A percentile compares a stretch with the other conserved stretches of the same genome.
Evolutionary conservation across 2,797 vertebrate species (phyloP).

Genomic region (Megalops cyprinoides): DNA sequence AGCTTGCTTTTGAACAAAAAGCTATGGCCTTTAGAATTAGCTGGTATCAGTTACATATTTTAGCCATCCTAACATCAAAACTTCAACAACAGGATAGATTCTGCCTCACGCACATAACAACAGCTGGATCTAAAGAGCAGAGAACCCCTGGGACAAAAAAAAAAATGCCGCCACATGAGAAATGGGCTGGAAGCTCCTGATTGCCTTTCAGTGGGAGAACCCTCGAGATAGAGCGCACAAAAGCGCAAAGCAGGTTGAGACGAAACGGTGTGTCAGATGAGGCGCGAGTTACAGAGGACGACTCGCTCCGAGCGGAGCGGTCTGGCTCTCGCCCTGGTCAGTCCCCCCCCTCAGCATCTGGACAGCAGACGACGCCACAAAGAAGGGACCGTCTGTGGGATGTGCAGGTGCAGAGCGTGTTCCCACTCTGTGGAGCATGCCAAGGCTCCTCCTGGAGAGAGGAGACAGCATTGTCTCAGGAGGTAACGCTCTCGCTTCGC

Average conservation of each 20-base stretch:
- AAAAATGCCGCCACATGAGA: conserved; percentile 10
- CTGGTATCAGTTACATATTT: background rate
- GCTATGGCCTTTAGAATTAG: conserved; percentile 2
- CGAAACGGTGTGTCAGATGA: background rate
- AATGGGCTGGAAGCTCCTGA: background rate
- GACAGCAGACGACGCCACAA: too few relatives aligned
- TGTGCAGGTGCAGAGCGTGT: background rate
- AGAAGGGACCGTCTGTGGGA: too few relatives aligned
- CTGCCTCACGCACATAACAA: background rate
- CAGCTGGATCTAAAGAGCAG: background rate
- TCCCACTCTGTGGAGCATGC: conserved; percentile 10
- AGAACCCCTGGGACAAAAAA: conserved; percentile 51
- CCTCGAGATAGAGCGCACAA: conserved; percentile 17
- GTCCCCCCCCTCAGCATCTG: too few relatives aligned
- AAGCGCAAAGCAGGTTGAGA: background rate
- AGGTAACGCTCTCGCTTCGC: conserved; percentile 9
- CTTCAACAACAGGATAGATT: background rate
- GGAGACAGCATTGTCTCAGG: conserved; percentile 18
- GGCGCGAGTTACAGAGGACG: background rate
- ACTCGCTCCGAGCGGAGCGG: background rate
- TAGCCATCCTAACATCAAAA: background rate
- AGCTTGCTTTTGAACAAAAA: background rate
- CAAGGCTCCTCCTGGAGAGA: background rate
- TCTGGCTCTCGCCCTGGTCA: background rate
- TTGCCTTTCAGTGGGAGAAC: background rate